Percentiles rank a stretch among this genome's conserved stretches.
Evolutionary conservation across 2,888 invertebrate species (phyloP).

Genomic region (Cabera pusaria): DNA sequence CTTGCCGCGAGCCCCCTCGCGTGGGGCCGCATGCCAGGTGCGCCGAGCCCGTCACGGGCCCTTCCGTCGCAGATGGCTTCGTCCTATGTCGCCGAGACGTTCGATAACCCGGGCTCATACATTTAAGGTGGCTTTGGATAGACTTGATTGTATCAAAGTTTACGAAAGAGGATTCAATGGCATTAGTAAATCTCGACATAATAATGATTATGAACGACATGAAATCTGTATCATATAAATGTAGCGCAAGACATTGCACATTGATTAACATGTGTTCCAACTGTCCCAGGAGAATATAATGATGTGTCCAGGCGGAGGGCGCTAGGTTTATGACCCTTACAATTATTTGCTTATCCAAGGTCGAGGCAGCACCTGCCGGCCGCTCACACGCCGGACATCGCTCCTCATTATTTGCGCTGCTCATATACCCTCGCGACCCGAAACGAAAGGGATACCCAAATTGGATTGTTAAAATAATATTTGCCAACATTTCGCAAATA

Average conservation of each 20-base stretch:
- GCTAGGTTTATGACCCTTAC: slow-evolving; percentile 58
- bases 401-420: too few relatives aligned
- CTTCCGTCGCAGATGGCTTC: slow-evolving; percentile 62
- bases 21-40: slow-evolving; percentile 53
- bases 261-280: too few relatives aligned
- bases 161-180: too few relatives aligned
- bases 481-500: slow-evolving; percentile 18
- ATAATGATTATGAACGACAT: too few relatives aligned
- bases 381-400: slow-evolving; percentile 37
- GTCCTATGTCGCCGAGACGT: slow-evolving; percentile 20
- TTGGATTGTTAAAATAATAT: slow-evolving; percentile 28
- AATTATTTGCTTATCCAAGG: slow-evolving; percentile 64
- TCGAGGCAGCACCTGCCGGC: slow-evolving; percentile 56
- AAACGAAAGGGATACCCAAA: slow-evolving; percentile 29
- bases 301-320: slow-evolving; percentile 37
- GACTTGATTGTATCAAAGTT: too few relatives aligned
- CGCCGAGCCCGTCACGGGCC: slow-evolving; percentile 61
- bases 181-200: too few relatives aligned
- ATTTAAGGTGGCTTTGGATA: too few relatives aligned
- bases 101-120: slow-evolving; percentile 14
- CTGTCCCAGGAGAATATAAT: too few relatives aligned
- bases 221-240: too few relatives aligned
- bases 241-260: too few relatives aligned
- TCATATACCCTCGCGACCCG: slow-evolving; percentile 6
- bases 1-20: slow-evolving; percentile 55